Conservation (phyloP, 2,888 invertebrate species). For the Palloptera scutellata region DNA sequence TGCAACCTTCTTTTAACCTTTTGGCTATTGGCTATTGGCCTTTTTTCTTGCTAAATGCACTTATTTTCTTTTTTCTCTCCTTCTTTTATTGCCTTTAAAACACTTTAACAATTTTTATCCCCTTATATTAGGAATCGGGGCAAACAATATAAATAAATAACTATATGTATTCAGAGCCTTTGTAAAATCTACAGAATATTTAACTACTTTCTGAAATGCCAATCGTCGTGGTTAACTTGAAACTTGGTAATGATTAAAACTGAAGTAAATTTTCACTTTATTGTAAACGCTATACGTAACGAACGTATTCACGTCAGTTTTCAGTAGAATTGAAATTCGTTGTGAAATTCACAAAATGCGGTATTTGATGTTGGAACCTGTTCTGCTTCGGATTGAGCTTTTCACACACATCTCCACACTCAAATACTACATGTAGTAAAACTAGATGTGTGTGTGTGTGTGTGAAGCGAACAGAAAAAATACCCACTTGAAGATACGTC, state of each 20-base stretch:
- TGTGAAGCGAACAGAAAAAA: background rate
- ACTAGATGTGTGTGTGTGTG: background rate
- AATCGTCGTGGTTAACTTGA: conserved; percentile 7
- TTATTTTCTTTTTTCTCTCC: conserved; percentile 18
- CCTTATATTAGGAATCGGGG: too few species aligned
- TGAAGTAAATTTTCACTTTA: background rate
- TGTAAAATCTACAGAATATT: too few species aligned
- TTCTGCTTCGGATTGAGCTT: conserved; percentile 5
- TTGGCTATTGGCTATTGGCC: conserved; percentile 24
- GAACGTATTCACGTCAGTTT: conserved; percentile 24
- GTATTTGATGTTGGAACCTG: conserved; percentile 23
- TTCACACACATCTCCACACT: too few species aligned
- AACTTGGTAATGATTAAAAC: background rate
- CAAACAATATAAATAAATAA: too few species aligned
- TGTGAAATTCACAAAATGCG: conserved; percentile 56
- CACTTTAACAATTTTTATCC: background rate
- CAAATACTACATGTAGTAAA: background rate
- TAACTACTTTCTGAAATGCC: background rate
- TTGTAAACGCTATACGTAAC: background rate
- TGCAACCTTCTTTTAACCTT: background rate
- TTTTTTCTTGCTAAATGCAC: conserved; percentile 12
- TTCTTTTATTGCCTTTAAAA: conserved; percentile 4
- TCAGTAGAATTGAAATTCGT: conserved; percentile 53
- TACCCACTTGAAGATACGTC: too few species aligned
- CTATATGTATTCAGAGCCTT: too few species aligned